Evolutionary conservation across 2,888 invertebrate species (phyloP).

Genomic region (Mystacides longicornis): DNA sequence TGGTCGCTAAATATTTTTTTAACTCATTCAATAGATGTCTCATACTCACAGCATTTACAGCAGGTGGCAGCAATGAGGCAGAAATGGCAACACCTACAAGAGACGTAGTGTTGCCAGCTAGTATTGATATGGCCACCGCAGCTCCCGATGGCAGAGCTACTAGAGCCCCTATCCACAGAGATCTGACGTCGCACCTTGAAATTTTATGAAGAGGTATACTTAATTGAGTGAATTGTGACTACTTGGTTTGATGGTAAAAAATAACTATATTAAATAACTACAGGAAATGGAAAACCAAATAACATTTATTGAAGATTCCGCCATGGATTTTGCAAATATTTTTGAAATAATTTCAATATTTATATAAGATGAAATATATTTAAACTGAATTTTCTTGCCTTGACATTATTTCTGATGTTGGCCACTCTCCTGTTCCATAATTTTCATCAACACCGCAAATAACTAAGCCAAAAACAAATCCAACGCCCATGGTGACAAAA

Average conservation of each 20-base stretch:
- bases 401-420: constrained; percentile 59
- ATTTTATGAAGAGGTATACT: no score
- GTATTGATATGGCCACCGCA: constrained; percentile 66
- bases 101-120: constrained; percentile 73
- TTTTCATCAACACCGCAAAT: constrained; percentile 50
- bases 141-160: constrained; percentile 74
- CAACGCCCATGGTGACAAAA: constrained; percentile 56
- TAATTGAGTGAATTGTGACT: no score
- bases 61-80: constrained; percentile 70
- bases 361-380: background rate
- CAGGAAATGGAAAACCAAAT: constrained; percentile 8
- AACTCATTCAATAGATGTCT: background rate
- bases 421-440: constrained; percentile 53
- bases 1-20: background rate
- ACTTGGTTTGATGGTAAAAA: background rate
- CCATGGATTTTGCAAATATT: background rate
- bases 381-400: constrained; percentile 44
- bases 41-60: constrained; percentile 63
- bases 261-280: background rate
- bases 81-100: constrained; percentile 78
- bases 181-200: constrained; percentile 55
- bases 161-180: constrained; percentile 61
- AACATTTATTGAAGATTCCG: no score
- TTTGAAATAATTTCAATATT: constrained; percentile 1
- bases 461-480: constrained; percentile 59